These are phyloP conservation scores for Axinella damicornis DNA, from an alignment of 37 sponge, comb jelly and placozoan genomes.

Conservation along the genomic window DNA sequence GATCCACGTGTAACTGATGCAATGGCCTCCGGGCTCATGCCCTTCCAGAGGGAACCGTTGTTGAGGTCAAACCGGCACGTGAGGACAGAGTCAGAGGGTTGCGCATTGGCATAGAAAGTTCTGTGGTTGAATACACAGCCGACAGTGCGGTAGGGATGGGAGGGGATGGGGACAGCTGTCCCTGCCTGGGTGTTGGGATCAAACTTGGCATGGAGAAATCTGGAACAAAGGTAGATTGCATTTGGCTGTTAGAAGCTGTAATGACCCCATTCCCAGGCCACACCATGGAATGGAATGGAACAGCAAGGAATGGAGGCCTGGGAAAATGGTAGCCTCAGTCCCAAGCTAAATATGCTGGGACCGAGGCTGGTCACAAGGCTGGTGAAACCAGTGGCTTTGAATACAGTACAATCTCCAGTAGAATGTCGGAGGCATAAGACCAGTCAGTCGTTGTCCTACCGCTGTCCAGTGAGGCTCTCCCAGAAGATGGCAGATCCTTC, in stretches of 20 bases:
- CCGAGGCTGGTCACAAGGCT: too few relatives aligned
- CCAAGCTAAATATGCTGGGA: too few relatives aligned
- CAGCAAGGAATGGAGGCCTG: too few relatives aligned
- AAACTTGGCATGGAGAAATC: slow-evolving; percentile 68
- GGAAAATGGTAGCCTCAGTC: too few relatives aligned
- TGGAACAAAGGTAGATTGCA: background rate
- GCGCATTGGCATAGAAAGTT: slow-evolving; percentile 92
- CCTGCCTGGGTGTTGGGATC: slow-evolving; percentile 80
- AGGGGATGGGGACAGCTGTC: slow-evolving; percentile 40
- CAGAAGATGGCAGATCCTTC: slow-evolving; percentile 86
- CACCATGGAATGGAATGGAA: too few relatives aligned
- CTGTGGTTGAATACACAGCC: slow-evolving; percentile 97
- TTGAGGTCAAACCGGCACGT: slow-evolving; percentile 71
- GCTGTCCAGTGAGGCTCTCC: slow-evolving; percentile 97
- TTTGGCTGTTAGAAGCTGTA: too few relatives aligned
- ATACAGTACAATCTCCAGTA: too few relatives aligned
- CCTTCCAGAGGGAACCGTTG: slow-evolving; percentile 88
- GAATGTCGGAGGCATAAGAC: too few relatives aligned
- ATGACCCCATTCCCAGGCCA: too few relatives aligned
- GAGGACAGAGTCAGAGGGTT: slow-evolving; percentile 73
- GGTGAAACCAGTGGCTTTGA: too few relatives aligned
- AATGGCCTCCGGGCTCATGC: slow-evolving; percentile 89
- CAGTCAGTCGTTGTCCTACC: slow-evolving; percentile 68
- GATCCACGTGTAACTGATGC: slow-evolving; percentile 25
- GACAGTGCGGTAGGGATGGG: slow-evolving; percentile 86